Evolutionary conservation across 1,140 invertebrate species (phyloP).

Genomic region (Drosophila kepulauana): DNA sequence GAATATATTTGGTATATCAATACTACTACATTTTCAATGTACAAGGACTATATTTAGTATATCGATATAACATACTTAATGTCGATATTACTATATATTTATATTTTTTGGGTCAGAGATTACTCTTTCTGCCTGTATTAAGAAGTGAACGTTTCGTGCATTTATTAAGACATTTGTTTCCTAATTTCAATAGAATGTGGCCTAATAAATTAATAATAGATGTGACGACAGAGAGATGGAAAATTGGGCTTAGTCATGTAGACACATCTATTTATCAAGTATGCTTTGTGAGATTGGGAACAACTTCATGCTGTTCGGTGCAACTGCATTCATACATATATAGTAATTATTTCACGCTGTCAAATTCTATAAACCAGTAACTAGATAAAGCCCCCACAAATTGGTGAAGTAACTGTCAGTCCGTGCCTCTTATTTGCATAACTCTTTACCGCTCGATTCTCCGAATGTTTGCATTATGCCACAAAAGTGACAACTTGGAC

Average conservation of each 20-base stretch:
- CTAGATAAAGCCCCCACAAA: not conserved
- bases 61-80: too few species aligned
- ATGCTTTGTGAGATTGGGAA: not conserved
- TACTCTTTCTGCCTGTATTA: too few species aligned
- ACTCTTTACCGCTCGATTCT: slow-evolving; percentile 34
- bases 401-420: slow-evolving; percentile 13
- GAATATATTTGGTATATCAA: too few species aligned
- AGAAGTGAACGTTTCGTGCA: too few species aligned
- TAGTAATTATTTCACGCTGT: not conserved
- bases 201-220: too few species aligned
- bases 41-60: too few species aligned
- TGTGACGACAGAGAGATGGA: too few species aligned
- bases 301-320: not conserved
- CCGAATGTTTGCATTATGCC: slow-evolving; percentile 13
- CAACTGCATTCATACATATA: not conserved
- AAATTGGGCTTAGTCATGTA: not conserved
- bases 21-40: too few species aligned
- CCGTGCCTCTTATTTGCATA: slow-evolving; percentile 26
- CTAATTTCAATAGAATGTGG: too few species aligned
- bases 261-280: not conserved
- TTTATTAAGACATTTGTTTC: too few species aligned
- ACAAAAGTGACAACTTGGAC: slow-evolving; percentile 12
- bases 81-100: too few species aligned
- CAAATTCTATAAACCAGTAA: not conserved
- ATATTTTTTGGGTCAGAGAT: too few species aligned